Evolutionary conservation across 1,140 invertebrate species (phyloP), one percentile per base, ranked within the genome.

Genomic region (Pseudomyrmex dendroicus): DNA sequence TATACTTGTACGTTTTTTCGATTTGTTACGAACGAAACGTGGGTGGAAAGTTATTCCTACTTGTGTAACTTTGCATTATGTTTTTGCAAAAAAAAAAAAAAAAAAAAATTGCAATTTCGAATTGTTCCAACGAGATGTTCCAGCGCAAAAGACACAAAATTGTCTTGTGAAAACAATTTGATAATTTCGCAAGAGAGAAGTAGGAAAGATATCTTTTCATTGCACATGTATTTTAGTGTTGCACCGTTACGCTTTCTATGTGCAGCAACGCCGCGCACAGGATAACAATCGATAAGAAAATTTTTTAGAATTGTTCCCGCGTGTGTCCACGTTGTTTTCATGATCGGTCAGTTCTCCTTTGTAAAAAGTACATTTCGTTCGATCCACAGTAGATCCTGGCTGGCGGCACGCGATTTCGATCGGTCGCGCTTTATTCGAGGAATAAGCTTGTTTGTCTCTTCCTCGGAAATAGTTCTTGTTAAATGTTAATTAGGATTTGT

Each of bases 231-330:
- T 35, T 66, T 83, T 50, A 85, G 67, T 80, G 52, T 74, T 57
- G 82, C 88, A 88, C 77, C 64, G 68, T 87, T 35, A 83, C 62
- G 83, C 83, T 89, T 87, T 35, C 35, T 35, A 35, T 35, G 80
- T 57, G 80, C 64, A 78, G 35, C 54, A 52, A 84, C 46, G 59
- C 59, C 35, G 54, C 74, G 63, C 84, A 83, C 73, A 66, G 74
- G 20, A 63, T 66, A 74, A 83, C 50, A 52, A 52, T 52, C 10
- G 50, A 10, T 52, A 52, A 12, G 50, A 52, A 13, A 52, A 13
- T n/a, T 15, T 89, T 89, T 70, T 7, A 61, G 22, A 70, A 59
- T 4, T 48, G 7, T 70, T 76, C 1, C 54, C 35, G 35, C 35
- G 0, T 35, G 35, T 70, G 17, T 46, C 13, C 61, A 68, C 25